A percentile compares a stretch with the other conserved stretches of the same genome.
Conservation (phyloP, 2,797 vertebrate species). For the Molossus alvarezi region DNA sequence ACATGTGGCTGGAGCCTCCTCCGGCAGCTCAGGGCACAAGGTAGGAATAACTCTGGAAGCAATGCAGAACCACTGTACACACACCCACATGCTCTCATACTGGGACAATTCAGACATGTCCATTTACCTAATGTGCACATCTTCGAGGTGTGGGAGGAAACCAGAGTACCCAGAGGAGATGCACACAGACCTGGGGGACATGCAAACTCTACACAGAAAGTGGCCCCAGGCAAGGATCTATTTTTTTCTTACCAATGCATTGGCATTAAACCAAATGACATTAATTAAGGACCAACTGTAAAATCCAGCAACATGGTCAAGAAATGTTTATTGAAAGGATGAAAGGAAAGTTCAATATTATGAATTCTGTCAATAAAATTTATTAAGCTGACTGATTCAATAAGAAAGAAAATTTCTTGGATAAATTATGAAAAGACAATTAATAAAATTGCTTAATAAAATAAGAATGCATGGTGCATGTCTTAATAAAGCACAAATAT, state of each 20-base stretch:
- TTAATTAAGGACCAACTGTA: background rate
- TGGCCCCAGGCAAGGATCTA: background rate
- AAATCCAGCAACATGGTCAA: background rate
- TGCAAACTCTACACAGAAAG: background rate
- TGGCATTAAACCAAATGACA: background rate
- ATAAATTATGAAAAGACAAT: background rate
- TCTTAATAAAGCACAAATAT: constrained; percentile 40
- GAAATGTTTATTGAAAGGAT: background rate
- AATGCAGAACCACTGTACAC: background rate
- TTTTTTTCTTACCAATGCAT: background rate
- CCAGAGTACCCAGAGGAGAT: background rate
- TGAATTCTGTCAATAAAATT: background rate
- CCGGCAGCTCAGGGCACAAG: background rate
- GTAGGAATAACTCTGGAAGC: too few relatives aligned
- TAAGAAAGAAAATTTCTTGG: background rate
- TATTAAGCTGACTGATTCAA: constrained; percentile 2
- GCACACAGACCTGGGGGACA: background rate
- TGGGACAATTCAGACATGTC: background rate
- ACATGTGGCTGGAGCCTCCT: too few relatives aligned
- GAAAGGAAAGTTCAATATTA: background rate
- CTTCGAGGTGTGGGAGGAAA: too few relatives aligned
- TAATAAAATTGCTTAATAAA: background rate
- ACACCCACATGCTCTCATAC: background rate
- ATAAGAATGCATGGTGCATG: background rate
- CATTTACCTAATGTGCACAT: too few relatives aligned